Conservation (phyloP, 2,888 invertebrate genomes). For the Spisula subtruncata region DNA sequence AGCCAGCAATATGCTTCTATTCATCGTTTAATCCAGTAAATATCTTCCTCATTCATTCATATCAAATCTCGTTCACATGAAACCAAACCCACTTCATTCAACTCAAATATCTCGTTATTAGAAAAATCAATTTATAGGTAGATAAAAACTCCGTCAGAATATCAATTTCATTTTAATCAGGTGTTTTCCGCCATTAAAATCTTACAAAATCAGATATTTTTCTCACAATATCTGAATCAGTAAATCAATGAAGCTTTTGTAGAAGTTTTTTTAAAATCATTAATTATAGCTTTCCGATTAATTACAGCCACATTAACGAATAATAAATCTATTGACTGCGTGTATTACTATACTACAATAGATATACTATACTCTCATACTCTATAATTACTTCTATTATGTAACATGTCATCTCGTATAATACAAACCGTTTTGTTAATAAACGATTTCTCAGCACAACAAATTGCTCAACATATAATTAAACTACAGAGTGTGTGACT, state of each 20-base stretch:
- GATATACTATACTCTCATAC: background rate
- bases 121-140: background rate
- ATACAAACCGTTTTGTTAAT: background rate
- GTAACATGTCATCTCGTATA: background rate
- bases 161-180: constrained; percentile 5
- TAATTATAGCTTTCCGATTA: constrained; percentile 10
- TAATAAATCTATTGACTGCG: background rate
- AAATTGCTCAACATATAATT: background rate
- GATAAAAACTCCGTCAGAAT: background rate
- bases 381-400: background rate
- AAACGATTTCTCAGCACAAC: background rate
- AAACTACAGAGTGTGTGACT: background rate
- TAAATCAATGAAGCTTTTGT: background rate
- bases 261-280: background rate
- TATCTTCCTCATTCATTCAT: background rate
- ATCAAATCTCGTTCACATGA: background rate
- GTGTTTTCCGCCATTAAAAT: background rate
- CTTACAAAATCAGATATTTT: background rate
- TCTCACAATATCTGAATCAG: background rate
- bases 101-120: background rate
- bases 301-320: constrained; percentile 9
- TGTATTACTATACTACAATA: background rate
- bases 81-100: background rate
- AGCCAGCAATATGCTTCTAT: too few species aligned
- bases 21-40: background rate